These are phyloP conservation scores for Tiphia femorata DNA, from an alignment of 2,888 invertebrate species.

Conservation along the genomic window DNA sequence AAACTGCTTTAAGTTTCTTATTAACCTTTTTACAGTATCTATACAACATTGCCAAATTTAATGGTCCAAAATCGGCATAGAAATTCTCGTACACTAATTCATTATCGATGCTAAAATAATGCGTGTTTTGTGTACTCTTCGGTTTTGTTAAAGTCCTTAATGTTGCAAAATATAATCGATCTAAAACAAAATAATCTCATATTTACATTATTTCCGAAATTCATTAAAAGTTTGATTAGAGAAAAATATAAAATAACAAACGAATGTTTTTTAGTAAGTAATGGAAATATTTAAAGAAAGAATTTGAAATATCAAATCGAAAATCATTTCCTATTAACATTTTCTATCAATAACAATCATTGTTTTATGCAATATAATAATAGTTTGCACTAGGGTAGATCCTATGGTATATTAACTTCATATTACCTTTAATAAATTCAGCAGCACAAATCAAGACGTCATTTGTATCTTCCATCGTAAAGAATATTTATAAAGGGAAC, in stretches of 20 bases:
- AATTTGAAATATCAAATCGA: too few relatives aligned
- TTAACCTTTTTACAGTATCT: slow-evolving; percentile 85
- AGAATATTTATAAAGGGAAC: slow-evolving; percentile 8
- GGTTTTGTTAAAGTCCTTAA: slow-evolving; percentile 76
- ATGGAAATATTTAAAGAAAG: too few relatives aligned
- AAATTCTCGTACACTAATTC: slow-evolving; percentile 87
- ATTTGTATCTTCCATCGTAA: slow-evolving; percentile 60
- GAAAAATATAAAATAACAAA: background rate
- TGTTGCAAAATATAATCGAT: slow-evolving; percentile 83
- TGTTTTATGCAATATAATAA: too few relatives aligned
- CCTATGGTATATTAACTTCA: too few relatives aligned
- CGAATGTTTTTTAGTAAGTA: too few relatives aligned
- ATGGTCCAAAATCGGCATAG: slow-evolving; percentile 91
- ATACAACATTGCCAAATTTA: slow-evolving; percentile 88
- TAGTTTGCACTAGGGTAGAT: too few relatives aligned
- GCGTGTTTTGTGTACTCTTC: slow-evolving; percentile 76
- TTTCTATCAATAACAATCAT: too few relatives aligned
- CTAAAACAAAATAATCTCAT: slow-evolving; percentile 39
- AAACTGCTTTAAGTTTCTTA: slow-evolving; percentile 77
- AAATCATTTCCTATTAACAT: too few relatives aligned
- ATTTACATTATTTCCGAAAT: background rate
- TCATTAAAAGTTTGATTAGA: background rate
- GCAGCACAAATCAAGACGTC: slow-evolving; percentile 57
- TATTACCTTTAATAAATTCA: slow-evolving; percentile 64
- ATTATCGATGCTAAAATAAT: slow-evolving; percentile 85